These are phyloP conservation scores for Drosophila kuntzei DNA, from an alignment of 2,888 invertebrate genomes.

Conservation along the genomic window DNA sequence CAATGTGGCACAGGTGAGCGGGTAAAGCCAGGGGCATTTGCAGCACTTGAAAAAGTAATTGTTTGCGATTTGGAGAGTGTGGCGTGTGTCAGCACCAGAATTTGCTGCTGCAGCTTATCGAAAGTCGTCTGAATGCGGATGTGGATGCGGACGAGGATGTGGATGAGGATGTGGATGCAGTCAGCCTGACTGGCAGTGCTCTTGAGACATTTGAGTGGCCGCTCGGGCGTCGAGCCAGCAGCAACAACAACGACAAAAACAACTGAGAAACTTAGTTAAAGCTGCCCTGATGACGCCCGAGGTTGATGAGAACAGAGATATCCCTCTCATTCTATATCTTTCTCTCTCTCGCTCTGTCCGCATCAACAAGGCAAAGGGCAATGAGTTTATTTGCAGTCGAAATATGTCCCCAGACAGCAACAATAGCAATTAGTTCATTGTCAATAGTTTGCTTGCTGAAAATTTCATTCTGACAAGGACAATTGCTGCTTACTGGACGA, in stretches of 20 bases:
- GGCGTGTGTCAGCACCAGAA: conserved; percentile 58
- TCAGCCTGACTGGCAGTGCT: conserved; percentile 58
- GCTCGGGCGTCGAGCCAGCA: conserved; percentile 42
- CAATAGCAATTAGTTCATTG: conserved; percentile 81
- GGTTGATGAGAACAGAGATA: conserved; percentile 33
- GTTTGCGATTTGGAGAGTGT: conserved; percentile 81
- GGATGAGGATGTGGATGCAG: conserved; percentile 41
- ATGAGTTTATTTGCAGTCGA: conserved; percentile 82
- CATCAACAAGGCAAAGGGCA: conserved; percentile 36
- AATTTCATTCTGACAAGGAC: conserved; percentile 68
- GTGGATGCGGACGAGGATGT: conserved; percentile 34
- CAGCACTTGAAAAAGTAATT: conserved; percentile 81
- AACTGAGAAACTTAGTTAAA: conserved; percentile 58
- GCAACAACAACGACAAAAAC: conserved; percentile 12
- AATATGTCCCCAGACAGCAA: conserved; percentile 79
- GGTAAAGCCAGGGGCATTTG: conserved; percentile 24
- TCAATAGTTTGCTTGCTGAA: conserved; percentile 80
- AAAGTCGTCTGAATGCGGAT: conserved; percentile 43
- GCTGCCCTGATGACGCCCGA: conserved; percentile 56
- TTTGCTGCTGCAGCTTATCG: conserved; percentile 36
- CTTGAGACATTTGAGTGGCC: conserved; percentile 80
- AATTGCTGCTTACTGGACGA: conserved; percentile 39
- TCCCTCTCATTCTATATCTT: background rate
- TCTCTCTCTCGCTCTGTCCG: background rate
- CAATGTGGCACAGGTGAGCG: conserved; percentile 67